phyloP scores from a whole-genome alignment of 1,140 invertebrate genomes.

The Aphelenchoides avenae region DNA sequence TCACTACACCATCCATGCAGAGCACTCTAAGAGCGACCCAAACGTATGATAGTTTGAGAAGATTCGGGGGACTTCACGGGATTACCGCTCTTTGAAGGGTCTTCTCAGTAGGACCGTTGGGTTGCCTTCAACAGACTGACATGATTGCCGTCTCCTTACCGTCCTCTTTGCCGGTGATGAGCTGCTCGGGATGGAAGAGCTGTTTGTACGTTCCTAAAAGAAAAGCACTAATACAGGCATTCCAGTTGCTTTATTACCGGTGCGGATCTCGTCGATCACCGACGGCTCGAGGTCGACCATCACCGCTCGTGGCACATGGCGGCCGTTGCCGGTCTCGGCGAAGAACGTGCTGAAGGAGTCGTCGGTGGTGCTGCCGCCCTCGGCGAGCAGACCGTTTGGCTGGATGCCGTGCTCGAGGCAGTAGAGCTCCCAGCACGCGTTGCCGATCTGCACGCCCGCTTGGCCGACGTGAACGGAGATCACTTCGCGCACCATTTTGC shows the following conservation, averaged over 20 bases:
- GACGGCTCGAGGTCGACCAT: slow-evolving; percentile 60
- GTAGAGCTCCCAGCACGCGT: slow-evolving; percentile 77
- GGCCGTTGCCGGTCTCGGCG: slow-evolving; percentile 62
- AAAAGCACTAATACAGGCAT: neutral
- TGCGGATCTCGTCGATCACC: slow-evolving; percentile 66
- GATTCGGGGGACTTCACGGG: too few relatives aligned
- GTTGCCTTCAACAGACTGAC: too few relatives aligned
- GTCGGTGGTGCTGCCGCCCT: slow-evolving; percentile 63
- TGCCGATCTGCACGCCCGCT: slow-evolving; percentile 82
- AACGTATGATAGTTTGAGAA: too few relatives aligned
- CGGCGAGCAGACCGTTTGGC: slow-evolving; percentile 65
- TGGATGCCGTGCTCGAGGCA: slow-evolving; percentile 74
- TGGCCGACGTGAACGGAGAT: slow-evolving; percentile 82
- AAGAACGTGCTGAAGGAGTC: slow-evolving; percentile 66
- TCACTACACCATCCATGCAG: too few relatives aligned
- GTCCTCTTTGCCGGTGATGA: slow-evolving; percentile 73
- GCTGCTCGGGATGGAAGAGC: slow-evolving; percentile 67
- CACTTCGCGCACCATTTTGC: slow-evolving; percentile 71
- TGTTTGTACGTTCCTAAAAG: slow-evolving; percentile 67
- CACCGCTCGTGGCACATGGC: slow-evolving; percentile 59
- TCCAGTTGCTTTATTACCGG: slow-evolving; percentile 62
- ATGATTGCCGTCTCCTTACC: too few relatives aligned
- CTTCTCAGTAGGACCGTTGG: too few relatives aligned
- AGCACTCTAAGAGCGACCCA: too few relatives aligned
- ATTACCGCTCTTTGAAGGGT: too few relatives aligned